These are phyloP conservation scores for Climacteris rufus DNA, from an alignment of 2,113 vertebrate species.

Conservation along the genomic window DNA sequence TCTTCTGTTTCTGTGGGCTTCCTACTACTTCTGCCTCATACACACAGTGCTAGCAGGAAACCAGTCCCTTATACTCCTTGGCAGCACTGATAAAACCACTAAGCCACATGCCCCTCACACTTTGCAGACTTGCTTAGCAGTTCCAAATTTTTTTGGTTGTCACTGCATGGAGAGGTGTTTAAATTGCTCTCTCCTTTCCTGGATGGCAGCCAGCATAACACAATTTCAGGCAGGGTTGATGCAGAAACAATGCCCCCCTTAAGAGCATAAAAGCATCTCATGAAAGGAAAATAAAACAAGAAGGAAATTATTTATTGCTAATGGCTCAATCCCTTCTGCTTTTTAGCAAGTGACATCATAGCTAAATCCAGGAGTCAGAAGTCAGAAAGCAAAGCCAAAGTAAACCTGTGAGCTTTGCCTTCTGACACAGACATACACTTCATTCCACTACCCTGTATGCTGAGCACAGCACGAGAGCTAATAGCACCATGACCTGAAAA, in stretches of 20 bases:
- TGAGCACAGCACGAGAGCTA: neutral
- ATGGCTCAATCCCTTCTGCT: neutral
- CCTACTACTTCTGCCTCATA: neutral
- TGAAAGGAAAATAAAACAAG: neutral
- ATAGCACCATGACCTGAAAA: neutral
- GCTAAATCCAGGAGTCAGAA: neutral
- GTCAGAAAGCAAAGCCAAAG: neutral
- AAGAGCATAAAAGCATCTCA: neutral
- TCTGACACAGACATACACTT: neutral
- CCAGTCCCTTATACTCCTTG: fast-evolving
- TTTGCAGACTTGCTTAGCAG: neutral
- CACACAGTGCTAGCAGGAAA: neutral
- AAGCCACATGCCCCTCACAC: neutral
- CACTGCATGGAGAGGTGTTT: neutral
- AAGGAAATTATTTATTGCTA: neutral
- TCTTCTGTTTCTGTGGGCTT: neutral
- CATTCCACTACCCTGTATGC: neutral
- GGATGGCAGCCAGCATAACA: neutral
- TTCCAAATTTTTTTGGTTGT: neutral
- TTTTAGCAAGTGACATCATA: neutral
- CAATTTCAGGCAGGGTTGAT: neutral
- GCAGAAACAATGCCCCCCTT: neutral
- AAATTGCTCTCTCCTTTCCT: neutral
- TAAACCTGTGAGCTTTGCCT: neutral
- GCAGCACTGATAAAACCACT: neutral